A percentile compares a stretch with the other conserved stretches of the same genome.
These are phyloP conservation scores for Tenthredo notha DNA, from an alignment of 2,888 invertebrate species.

Conservation along the genomic window DNA sequence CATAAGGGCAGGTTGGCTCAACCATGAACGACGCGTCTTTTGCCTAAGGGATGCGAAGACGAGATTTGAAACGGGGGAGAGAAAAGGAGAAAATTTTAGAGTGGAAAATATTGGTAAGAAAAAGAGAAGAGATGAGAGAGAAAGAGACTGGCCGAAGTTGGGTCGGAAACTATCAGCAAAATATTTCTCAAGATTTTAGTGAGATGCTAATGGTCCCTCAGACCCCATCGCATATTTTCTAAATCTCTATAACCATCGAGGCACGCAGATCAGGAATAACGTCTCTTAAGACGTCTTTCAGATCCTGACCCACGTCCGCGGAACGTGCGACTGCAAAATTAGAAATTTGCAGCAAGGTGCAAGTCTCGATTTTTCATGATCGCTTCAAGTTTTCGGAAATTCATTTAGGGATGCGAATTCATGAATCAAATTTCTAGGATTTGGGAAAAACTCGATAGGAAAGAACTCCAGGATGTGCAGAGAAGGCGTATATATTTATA, in stretches of 20 bases:
- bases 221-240: background rate
- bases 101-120: background rate
- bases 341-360: background rate
- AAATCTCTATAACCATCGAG: conserved; percentile 7
- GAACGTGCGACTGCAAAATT: conserved; percentile 64
- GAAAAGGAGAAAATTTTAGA: background rate
- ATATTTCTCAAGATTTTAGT: conserved; percentile 42
- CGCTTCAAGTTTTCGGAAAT: background rate
- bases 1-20: conserved; percentile 6
- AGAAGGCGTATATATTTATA: background rate
- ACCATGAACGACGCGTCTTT: conserved; percentile 3
- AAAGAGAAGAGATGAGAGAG: background rate
- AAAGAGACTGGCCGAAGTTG: background rate
- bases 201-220: conserved; percentile 66
- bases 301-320: conserved; percentile 65
- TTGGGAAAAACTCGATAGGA: background rate
- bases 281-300: conserved; percentile 67
- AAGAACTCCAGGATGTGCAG: background rate
- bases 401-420: background rate
- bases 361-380: background rate
- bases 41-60: conserved; percentile 15
- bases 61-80: background rate
- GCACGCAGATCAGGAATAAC: conserved; percentile 47
- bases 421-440: background rate
- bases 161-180: conserved; percentile 27